A percentile compares a stretch with the other conserved stretches of the same genome.
phyloP scores from a whole-genome alignment of 2,797 vertebrate genomes.

The Pteropus rufus region DNA sequence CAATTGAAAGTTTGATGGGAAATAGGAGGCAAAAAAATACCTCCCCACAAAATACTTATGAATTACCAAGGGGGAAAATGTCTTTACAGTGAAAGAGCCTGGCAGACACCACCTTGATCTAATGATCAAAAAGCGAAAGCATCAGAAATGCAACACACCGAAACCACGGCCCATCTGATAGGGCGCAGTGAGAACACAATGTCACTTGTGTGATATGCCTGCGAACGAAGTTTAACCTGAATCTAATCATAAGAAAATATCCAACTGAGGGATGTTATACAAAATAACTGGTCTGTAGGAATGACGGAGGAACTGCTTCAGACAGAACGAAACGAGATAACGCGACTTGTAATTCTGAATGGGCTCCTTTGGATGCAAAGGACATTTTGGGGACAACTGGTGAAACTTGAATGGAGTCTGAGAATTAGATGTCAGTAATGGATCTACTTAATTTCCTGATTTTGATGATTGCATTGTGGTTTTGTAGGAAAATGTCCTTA shows the following conservation, averaged over 20 bases:
- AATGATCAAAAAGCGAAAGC: not conserved
- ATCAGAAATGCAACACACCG: not conserved
- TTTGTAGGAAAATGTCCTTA: not conserved
- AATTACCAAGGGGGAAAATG: not conserved
- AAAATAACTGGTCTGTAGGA: not conserved
- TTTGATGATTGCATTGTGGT: not conserved
- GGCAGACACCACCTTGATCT: not conserved
- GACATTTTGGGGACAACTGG: not conserved
- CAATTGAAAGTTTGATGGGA: not conserved
- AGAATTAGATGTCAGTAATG: not conserved
- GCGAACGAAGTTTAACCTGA: not conserved
- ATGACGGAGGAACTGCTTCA: not conserved
- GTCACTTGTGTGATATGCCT: not conserved
- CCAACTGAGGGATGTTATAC: not conserved
- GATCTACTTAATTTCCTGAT: not conserved
- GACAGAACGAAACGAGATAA: not conserved
- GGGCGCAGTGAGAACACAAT: fast-evolving
- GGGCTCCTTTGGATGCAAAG: not conserved
- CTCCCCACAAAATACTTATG: not conserved
- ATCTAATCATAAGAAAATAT: not conserved
- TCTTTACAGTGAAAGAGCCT: not conserved
- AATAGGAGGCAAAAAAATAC: not conserved
- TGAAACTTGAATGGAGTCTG: not conserved
- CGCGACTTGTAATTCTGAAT: not conserved
- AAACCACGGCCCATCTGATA: not conserved